Conservation (phyloP, 1,140 invertebrate species). For the Thaumatotibia leucotreta region DNA sequence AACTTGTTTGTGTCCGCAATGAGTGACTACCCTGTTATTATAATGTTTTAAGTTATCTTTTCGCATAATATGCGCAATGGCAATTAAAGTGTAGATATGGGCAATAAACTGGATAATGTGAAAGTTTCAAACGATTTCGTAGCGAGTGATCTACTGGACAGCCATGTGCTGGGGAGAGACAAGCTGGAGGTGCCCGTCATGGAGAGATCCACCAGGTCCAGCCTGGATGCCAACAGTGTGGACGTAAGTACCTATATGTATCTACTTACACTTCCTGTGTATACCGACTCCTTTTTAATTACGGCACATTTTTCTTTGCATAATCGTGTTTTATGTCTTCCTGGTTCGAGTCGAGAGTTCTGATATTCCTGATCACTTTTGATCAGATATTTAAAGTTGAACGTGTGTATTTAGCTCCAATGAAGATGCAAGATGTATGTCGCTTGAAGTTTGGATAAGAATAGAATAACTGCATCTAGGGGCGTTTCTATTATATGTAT, state of each 20-base stretch:
- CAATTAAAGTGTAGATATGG: constrained; percentile 64
- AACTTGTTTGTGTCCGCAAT: constrained; percentile 22
- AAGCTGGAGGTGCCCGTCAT: constrained; percentile 52
- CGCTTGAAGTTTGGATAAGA: not conserved
- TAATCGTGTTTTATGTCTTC: not conserved
- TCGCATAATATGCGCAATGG: constrained; percentile 47
- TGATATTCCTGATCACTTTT: not conserved
- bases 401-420: not conserved
- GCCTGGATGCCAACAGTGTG: constrained; percentile 65
- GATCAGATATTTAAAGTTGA: not conserved
- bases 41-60: constrained; percentile 52
- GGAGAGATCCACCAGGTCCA: constrained; percentile 64
- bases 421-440: not conserved
- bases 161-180: constrained; percentile 63
- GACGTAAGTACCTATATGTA: constrained; percentile 55
- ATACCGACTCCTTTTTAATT: not conserved
- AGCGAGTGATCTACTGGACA: constrained; percentile 71
- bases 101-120: constrained; percentile 62
- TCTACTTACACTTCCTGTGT: not conserved
- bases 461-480: not conserved
- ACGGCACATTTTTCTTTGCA: not conserved
- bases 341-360: not conserved
- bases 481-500: not conserved
- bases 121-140: constrained; percentile 54
- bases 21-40: constrained; percentile 24